Percentiles rank a stretch among this genome's conserved stretches.
These are phyloP conservation scores for Phoebastria nigripes DNA, from an alignment of 2,797 vertebrate genomes.

Conservation along the genomic window DNA sequence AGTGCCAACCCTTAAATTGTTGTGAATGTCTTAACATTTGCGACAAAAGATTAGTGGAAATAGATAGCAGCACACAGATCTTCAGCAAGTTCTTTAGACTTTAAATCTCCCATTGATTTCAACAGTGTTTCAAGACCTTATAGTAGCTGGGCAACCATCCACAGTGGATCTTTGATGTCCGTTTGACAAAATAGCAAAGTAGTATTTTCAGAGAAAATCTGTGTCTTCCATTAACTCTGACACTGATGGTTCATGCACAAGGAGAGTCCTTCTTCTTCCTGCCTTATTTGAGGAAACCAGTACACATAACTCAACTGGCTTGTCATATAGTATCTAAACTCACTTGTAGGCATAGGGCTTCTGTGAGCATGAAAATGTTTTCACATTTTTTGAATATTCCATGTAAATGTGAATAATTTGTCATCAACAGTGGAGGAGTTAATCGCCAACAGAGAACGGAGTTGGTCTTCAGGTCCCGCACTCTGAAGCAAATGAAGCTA, in stretches of 20 bases:
- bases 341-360: not conserved
- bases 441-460: not conserved
- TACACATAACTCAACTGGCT: not conserved
- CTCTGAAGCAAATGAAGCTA: not conserved
- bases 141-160: not conserved
- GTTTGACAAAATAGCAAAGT: not conserved
- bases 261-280: not conserved
- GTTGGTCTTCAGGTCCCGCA: not conserved
- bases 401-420: not conserved
- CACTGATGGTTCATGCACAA: not conserved
- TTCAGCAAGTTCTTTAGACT: not conserved
- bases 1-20: not conserved
- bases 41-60: not conserved
- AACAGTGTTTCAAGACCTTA: not conserved
- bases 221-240: not conserved
- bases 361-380: not conserved
- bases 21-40: not conserved
- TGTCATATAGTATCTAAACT: not conserved
- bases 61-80: not conserved
- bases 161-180: not conserved
- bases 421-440: not conserved
- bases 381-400: not conserved
- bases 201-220: not conserved
- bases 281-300: not conserved
- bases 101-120: not conserved